Conservation (phyloP, 2,888 invertebrate genomes). For the Pristionchus exspectatus region DNA sequence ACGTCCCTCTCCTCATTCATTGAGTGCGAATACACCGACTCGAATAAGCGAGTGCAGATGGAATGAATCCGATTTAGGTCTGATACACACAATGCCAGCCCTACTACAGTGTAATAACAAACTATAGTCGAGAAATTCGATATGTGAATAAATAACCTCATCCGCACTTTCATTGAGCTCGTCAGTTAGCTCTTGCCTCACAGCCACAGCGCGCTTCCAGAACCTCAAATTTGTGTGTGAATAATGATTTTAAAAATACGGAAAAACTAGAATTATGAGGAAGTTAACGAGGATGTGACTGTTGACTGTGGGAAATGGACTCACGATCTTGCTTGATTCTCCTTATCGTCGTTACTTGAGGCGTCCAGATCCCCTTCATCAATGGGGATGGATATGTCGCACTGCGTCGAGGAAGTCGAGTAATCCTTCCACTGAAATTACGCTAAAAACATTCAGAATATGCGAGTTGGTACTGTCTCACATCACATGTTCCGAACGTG, state of each 20-base stretch:
- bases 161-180: constrained; percentile 18
- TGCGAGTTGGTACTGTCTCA: no score
- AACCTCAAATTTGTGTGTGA: not conserved
- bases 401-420: not conserved
- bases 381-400: constrained; percentile 23
- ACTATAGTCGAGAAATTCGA: no score
- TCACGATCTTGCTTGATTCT: not conserved
- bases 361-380: not conserved
- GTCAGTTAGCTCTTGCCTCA: not conserved
- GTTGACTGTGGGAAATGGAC: not conserved
- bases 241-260: not conserved
- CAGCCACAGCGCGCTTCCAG: constrained; percentile 38
- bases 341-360: constrained; percentile 27
- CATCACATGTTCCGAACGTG: not conserved
- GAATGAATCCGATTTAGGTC: no score
- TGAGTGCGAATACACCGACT: no score
- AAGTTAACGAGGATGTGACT: not conserved
- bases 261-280: not conserved
- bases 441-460: not conserved
- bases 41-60: not conserved
- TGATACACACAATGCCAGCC: not conserved
- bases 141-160: not conserved
- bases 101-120: not conserved
- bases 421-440: not conserved
- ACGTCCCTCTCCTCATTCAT: no score